phyloP scores from a whole-genome alignment of 1,140 invertebrate genomes.

The Harlomillsia oculata region DNA sequence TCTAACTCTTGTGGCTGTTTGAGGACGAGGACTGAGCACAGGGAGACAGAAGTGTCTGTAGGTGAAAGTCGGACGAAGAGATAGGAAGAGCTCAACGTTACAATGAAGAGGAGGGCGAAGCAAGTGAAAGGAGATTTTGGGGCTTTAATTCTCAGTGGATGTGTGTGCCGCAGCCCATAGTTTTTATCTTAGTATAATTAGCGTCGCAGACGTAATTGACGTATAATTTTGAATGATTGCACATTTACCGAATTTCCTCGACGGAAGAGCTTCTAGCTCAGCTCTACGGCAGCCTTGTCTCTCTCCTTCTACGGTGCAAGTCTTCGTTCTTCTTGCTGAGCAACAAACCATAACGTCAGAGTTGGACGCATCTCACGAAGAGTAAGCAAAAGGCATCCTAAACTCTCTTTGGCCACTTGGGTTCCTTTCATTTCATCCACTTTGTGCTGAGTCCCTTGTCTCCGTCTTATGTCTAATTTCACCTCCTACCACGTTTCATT shows the following conservation, averaged over 20 bases:
- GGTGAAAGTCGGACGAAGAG: slow-evolving; percentile 6
- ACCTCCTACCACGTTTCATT: too few species aligned
- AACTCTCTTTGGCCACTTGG: too few species aligned
- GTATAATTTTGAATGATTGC: slow-evolving; percentile 35
- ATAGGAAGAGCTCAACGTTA: slow-evolving; percentile 1
- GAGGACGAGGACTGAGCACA: neutral
- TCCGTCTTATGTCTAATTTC: too few species aligned
- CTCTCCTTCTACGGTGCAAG: too few species aligned
- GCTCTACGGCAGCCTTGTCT: slow-evolving; percentile 1
- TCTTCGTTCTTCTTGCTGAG: too few species aligned
- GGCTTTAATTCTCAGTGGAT: slow-evolving; percentile 31
- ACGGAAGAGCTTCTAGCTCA: slow-evolving; percentile 1
- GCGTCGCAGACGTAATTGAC: slow-evolving; percentile 31
- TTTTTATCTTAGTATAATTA: slow-evolving; percentile 33
- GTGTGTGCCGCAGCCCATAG: slow-evolving; percentile 22
- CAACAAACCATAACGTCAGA: too few species aligned
- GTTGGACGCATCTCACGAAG: too few species aligned
- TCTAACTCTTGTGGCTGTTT: too few species aligned
- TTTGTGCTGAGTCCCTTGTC: too few species aligned
- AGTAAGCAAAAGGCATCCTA: too few species aligned
- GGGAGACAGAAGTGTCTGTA: neutral
- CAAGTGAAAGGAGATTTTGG: slow-evolving; percentile 26
- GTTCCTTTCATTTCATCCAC: too few species aligned
- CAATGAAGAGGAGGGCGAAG: slow-evolving; percentile 13
- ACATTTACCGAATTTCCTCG: slow-evolving; percentile 30